Percentiles rank a stretch among this genome's conserved stretches.
Conservation (phyloP, 2,797 vertebrate species). For the Dipus sagitta region DNA sequence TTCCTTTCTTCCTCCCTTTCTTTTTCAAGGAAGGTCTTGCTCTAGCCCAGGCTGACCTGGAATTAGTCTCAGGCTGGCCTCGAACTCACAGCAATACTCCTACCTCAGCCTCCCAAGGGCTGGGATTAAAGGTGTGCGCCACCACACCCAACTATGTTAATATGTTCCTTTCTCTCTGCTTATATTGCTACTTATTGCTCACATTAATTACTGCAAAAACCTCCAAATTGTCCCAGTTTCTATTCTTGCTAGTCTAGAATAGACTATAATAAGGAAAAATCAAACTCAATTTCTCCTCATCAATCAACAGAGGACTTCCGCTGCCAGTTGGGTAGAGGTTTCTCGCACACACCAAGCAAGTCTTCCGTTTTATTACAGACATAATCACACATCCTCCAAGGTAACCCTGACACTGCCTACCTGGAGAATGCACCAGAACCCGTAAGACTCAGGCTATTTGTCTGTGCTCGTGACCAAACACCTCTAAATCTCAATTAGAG, state of each 20-base stretch:
- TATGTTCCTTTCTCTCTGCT: neutral
- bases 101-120: no score
- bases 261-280: neutral
- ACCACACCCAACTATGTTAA: no score
- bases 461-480: neutral
- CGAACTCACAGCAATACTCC: no score
- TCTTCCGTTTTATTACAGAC: neutral
- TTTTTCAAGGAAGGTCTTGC: no score
- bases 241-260: neutral
- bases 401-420: neutral
- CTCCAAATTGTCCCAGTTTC: neutral
- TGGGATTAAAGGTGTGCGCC: no score
- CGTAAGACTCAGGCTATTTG: neutral
- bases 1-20: no score
- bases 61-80: no score
- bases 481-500: neutral
- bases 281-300: slow-evolving; percentile 12
- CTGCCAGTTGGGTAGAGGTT: neutral
- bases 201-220: neutral
- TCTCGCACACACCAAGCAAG: neutral
- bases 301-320: neutral
- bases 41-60: no score
- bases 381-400: neutral
- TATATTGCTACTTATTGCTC: neutral
- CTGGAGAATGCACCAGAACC: neutral